Evolutionary conservation across 37 sponge, comb jelly and placozoan species (phyloP).

Genomic region (Spongia lamella): DNA sequence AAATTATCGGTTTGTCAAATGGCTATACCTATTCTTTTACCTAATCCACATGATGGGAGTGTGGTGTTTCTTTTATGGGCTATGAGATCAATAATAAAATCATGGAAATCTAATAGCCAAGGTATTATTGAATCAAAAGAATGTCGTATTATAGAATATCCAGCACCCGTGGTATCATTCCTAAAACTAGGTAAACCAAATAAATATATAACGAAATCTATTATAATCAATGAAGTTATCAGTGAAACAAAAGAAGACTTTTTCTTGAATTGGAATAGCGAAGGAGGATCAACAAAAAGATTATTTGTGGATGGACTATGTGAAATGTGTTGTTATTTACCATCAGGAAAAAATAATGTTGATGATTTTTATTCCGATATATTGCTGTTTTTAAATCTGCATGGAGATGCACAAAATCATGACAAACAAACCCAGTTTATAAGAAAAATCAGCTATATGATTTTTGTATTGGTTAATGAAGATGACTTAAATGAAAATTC

Average conservation of each 20-base stretch:
- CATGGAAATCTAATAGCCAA: constrained; percentile 14
- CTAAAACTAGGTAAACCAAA: constrained; percentile 17
- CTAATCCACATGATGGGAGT: constrained; percentile 18
- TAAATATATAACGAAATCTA: constrained; percentile 38
- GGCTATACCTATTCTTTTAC: constrained; percentile 23
- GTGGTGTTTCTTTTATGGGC: constrained; percentile 13
- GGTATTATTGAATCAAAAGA: neutral
- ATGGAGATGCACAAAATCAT: constrained; percentile 26
- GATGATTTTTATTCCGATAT: constrained; percentile 9
- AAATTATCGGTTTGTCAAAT: constrained; percentile 31
- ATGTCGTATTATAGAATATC: constrained; percentile 9
- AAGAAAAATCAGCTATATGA: constrained; percentile 5
- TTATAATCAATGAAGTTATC: constrained; percentile 24
- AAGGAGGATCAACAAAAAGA: constrained; percentile 11
- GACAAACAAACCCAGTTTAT: constrained; percentile 22
- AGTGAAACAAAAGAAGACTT: constrained; percentile 4
- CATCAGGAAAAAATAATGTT: neutral
- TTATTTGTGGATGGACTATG: constrained; percentile 22
- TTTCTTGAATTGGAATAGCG: constrained; percentile 35
- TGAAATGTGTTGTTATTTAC: constrained; percentile 38
- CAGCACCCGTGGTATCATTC: constrained; percentile 37
- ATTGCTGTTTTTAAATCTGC: constrained; percentile 31
- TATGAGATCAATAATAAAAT: constrained; percentile 30
- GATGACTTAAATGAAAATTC: constrained; percentile 4
- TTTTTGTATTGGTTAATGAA: constrained; percentile 21